Percentiles rank a stretch among this genome's conserved stretches.
These are phyloP conservation scores for Phortica variegata DNA, from an alignment of 1,140 invertebrate genomes.

Conservation along the genomic window DNA sequence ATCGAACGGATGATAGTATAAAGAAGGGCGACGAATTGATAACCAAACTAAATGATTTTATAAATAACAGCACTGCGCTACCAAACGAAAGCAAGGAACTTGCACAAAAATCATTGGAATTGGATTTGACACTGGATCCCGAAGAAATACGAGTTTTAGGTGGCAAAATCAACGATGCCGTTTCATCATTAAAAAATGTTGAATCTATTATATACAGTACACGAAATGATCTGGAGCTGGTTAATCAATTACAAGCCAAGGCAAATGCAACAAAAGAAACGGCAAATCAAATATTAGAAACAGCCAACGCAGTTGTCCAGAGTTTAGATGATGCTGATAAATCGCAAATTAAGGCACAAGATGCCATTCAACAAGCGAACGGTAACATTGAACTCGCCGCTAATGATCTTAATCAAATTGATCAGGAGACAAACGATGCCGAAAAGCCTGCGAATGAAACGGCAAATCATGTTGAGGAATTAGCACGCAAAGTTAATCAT, in stretches of 20 bases:
- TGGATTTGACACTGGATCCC: conserved; percentile 70
- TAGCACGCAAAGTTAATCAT: conserved; percentile 68
- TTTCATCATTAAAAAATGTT: conserved; percentile 83
- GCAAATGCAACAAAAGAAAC: conserved; percentile 74
- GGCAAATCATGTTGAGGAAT: conserved; percentile 65
- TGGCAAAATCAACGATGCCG: conserved; percentile 79
- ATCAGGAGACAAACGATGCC: conserved; percentile 71
- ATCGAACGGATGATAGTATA: conserved; percentile 58
- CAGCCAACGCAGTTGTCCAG: conserved; percentile 62
- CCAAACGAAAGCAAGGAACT: conserved; percentile 78
- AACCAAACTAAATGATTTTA: conserved; percentile 72
- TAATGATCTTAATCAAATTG: conserved; percentile 68
- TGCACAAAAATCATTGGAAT: conserved; percentile 73
- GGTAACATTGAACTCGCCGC: conserved; percentile 75
- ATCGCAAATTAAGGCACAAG: conserved; percentile 76
- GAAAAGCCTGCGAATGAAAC: conserved; percentile 73
- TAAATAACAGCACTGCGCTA: conserved; percentile 73
- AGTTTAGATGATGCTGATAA: conserved; percentile 68
- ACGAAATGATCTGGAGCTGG: conserved; percentile 71
- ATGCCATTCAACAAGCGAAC: conserved; percentile 78
- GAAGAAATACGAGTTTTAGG: conserved; percentile 84
- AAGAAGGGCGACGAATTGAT: conserved; percentile 63
- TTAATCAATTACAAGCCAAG: conserved; percentile 72
- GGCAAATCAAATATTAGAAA: conserved; percentile 62
- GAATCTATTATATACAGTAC: conserved; percentile 87